phyloP scores from a whole-genome alignment of 2,888 invertebrate species.

The Leptinotarsa rubiginosa region DNA sequence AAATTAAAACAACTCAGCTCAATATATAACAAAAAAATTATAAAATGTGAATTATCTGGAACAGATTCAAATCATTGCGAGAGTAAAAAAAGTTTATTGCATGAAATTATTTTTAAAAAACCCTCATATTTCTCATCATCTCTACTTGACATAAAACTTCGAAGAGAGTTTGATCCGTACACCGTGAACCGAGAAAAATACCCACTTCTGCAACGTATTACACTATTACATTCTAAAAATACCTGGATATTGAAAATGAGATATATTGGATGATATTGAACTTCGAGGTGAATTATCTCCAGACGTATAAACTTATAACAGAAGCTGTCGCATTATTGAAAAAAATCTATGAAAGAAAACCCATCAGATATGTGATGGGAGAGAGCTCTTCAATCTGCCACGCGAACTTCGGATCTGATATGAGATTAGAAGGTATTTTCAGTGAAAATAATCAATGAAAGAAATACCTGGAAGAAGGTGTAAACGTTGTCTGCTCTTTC shows the following conservation, averaged over 20 bases:
- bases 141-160: not conserved
- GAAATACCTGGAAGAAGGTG: not conserved
- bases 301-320: constrained; percentile 20
- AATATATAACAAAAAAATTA: too few relatives aligned
- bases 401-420: constrained; percentile 13
- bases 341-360: constrained; percentile 26
- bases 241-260: constrained; percentile 35
- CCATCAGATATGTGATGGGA: constrained; percentile 22
- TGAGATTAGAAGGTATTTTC: constrained; percentile 9
- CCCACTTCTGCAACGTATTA: constrained; percentile 24
- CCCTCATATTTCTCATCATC: not conserved
- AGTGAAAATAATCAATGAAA: not conserved
- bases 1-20: too few relatives aligned
- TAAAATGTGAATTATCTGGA: too few relatives aligned
- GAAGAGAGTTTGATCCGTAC: not conserved
- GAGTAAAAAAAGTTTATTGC: too few relatives aligned
- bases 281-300: constrained; percentile 2
- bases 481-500: not conserved
- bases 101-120: too few relatives aligned
- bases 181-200: not conserved
- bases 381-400: constrained; percentile 5
- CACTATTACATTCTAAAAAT: constrained; percentile 30
- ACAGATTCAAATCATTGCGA: too few relatives aligned
- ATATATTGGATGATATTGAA: constrained; percentile 33
- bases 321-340: constrained; percentile 27